Percentiles rank a stretch among this genome's conserved stretches.
These are phyloP conservation scores for Rhynchonycteris naso DNA, from an alignment of 2,797 vertebrate species.

Conservation along the genomic window DNA sequence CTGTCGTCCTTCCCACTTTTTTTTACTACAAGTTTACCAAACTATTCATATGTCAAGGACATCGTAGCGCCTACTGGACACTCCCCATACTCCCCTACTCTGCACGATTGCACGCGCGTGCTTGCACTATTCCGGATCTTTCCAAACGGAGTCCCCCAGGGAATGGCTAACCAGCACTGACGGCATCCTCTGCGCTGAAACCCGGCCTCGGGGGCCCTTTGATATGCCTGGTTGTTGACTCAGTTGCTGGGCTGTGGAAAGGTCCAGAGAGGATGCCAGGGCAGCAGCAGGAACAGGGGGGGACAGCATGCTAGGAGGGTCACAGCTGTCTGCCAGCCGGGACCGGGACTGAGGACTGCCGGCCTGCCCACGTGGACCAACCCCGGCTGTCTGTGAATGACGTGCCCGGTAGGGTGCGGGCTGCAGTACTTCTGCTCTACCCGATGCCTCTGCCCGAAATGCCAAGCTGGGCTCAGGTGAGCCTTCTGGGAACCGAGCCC, in stretches of 20 bases:
- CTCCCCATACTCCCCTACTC: not conserved
- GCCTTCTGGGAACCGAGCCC: not conserved
- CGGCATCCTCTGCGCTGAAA: not conserved
- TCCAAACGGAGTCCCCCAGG: not conserved
- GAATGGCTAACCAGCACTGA: not conserved
- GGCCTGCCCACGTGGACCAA: no score
- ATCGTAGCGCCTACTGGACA: not conserved
- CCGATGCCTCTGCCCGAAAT: not conserved
- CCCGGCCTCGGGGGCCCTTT: not conserved
- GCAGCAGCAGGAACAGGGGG: not conserved
- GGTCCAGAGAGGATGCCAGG: not conserved
- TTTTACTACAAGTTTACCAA: constrained; percentile 20
- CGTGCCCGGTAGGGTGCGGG: not conserved
- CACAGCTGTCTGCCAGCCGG: not conserved
- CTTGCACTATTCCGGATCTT: not conserved
- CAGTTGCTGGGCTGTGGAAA: not conserved
- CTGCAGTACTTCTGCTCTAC: not conserved
- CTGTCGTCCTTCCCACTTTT: not conserved
- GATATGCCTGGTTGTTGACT: not conserved
- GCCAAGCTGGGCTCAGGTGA: not conserved
- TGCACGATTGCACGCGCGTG: not conserved
- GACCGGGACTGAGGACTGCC: not conserved
- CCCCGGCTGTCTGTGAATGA: no score
- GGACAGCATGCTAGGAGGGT: not conserved
- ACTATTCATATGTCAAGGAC: not conserved